Base-by-base conservation (phyloP, 2,888 invertebrate genomes). In the Muschampia plurimacula region DNA sequence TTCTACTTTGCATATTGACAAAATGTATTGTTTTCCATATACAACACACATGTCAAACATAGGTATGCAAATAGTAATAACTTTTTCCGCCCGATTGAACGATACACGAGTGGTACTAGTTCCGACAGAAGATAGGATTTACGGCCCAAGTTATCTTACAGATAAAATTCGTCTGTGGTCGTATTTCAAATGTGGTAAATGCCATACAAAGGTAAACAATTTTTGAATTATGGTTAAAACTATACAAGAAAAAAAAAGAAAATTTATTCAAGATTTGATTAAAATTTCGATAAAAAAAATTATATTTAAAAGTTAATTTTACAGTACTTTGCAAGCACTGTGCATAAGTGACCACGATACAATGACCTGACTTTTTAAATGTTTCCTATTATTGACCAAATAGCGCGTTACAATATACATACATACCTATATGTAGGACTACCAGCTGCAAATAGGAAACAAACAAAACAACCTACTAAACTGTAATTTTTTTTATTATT, bases 81-180 rank as follows among this genome's bases (percentile, higher is more conserved):
- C 22, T 55, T 55, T 66, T 60, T 15, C 32, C 10, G 39, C 5
- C n/a, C 55, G 36, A 60, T 36, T 32, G n/a, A 46, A 10, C 46
- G 46, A 7, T 68, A 22, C 22, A 22, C 22, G 55, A 55, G 55
- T 22, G 15, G 22, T 55, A 22, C 22, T 22, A 22, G 41, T 60
- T 63, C n/a, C 28, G 52, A 55, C 52, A 39, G 39, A 67, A 52
- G 36, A 55, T 41, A 13, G 41, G 52, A 63, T 69, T 69, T 69
- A 69, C 55, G 63, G 13, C 39, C 12, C 49, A 69, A 63, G 63
- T 69, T 69, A 63, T 63, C 41, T 63, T 28, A 69, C 52, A 36
- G 22, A 52, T 52, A 63, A 10, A 63, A 55, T 69, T 62, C 52
- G 55, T 63, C 63, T 32, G 32, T 57, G 55, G 32, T 10, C 32